phyloP scores from a whole-genome alignment of 2,797 vertebrate species.

The Rhinichthys osculus region DNA sequence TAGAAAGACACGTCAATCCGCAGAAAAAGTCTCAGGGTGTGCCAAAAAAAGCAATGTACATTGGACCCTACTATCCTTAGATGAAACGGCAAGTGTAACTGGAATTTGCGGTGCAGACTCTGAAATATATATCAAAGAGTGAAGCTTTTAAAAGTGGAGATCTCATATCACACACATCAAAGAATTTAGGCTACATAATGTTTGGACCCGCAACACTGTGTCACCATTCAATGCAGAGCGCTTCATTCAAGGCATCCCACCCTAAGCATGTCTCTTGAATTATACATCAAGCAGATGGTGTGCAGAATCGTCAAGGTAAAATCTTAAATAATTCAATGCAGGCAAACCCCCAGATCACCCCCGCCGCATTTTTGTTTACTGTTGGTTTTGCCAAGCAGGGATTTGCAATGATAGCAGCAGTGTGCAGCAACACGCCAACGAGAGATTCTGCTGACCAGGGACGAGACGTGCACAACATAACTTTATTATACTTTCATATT shows the following conservation, averaged over 20 bases:
- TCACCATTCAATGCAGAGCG: slow-evolving; percentile 26
- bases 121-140: slow-evolving; percentile 38
- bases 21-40: neutral
- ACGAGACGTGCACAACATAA: slow-evolving; percentile 49
- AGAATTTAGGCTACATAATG: slow-evolving; percentile 34
- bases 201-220: slow-evolving; percentile 21
- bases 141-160: slow-evolving; percentile 35
- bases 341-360: slow-evolving; percentile 9
- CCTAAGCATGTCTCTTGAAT: slow-evolving; percentile 49
- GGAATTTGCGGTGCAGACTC: neutral
- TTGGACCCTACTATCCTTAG: slow-evolving; percentile 6
- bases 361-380: slow-evolving; percentile 32
- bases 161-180: slow-evolving; percentile 35
- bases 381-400: slow-evolving; percentile 50
- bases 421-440: slow-evolving; percentile 48
- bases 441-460: slow-evolving; percentile 50
- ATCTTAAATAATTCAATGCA: slow-evolving; percentile 55
- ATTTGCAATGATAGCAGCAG: slow-evolving; percentile 56
- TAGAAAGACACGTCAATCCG: slow-evolving; percentile 33
- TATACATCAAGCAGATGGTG: slow-evolving; percentile 52
- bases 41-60: neutral
- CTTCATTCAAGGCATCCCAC: slow-evolving; percentile 41
- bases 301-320: slow-evolving; percentile 46
- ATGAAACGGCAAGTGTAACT: slow-evolving; percentile 28
- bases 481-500: slow-evolving; percentile 49